Percentiles rank a stretch among this genome's conserved stretches.
phyloP scores from a whole-genome alignment of 2,888 invertebrate genomes.

The Pherbina coryleti region DNA sequence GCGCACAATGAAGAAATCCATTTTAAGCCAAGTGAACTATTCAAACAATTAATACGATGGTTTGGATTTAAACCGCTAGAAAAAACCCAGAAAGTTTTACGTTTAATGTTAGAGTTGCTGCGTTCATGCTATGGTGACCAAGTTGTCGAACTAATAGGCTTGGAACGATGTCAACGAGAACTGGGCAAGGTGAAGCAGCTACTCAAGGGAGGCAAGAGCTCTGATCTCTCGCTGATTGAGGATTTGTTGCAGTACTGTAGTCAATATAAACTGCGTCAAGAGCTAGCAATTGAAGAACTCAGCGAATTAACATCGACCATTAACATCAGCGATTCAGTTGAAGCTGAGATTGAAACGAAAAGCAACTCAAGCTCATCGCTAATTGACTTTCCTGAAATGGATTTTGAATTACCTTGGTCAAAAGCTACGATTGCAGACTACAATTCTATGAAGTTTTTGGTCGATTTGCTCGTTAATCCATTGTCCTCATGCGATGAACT shows the following conservation, averaged over 20 bases:
- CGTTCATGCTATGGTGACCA: constrained; percentile 56
- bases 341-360: background rate
- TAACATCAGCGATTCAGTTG: background rate
- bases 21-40: constrained; percentile 60
- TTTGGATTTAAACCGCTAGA: constrained; percentile 60
- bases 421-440: constrained; percentile 57
- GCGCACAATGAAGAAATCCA: constrained; percentile 56
- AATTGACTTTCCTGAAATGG: constrained; percentile 34
- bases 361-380: background rate
- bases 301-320: constrained; percentile 20
- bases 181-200: constrained; percentile 59
- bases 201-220: constrained; percentile 42
- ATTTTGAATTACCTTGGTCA: constrained; percentile 64
- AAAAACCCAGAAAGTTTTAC: constrained; percentile 53
- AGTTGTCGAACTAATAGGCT: constrained; percentile 55
- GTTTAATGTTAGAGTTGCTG: constrained; percentile 59
- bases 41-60: constrained; percentile 67
- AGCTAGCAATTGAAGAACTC: background rate
- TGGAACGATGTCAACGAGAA: constrained; percentile 57
- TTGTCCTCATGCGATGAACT: constrained; percentile 49
- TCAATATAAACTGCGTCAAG: constrained; percentile 23
- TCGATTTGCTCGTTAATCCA: constrained; percentile 52
- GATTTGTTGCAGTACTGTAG: constrained; percentile 52
- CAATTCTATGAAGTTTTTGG: constrained; percentile 57
- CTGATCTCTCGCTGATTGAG: constrained; percentile 48